Percentiles rank a stretch among this genome's conserved stretches.
phyloP scores from a whole-genome alignment of 2,797 vertebrate genomes.

The Anniella stebbinsi region DNA sequence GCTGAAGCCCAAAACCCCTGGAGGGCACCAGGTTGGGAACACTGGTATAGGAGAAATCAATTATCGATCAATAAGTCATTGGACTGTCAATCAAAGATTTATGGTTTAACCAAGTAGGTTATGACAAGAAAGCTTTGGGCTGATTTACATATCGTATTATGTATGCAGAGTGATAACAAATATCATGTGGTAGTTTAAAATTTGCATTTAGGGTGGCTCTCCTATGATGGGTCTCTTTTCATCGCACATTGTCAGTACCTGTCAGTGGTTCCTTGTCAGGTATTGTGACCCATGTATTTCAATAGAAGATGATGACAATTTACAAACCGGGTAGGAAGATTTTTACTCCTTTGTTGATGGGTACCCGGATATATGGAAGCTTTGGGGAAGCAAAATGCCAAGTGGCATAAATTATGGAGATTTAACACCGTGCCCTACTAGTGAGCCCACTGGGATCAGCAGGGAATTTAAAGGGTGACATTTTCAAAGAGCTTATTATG shows the following conservation, averaged over 20 bases:
- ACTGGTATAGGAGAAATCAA: background rate
- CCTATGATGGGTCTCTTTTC: background rate
- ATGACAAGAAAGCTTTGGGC: background rate
- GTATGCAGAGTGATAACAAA: background rate
- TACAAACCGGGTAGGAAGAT: background rate
- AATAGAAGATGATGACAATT: background rate
- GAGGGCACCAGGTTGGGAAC: too few relatives aligned
- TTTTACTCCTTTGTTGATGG: background rate
- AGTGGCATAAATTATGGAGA: background rate
- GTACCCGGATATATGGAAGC: background rate
- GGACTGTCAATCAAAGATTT: background rate
- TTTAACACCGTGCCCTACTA: background rate
- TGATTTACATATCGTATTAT: background rate
- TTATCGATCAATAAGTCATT: background rate
- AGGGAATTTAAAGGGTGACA: background rate
- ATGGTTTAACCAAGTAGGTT: background rate
- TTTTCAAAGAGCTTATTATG: background rate
- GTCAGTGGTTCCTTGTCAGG: background rate
- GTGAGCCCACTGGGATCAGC: background rate
- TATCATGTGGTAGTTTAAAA: background rate
- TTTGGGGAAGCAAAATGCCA: background rate
- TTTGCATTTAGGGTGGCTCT: background rate
- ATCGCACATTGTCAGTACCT: background rate
- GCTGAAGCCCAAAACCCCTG: too few relatives aligned
- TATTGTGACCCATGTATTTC: background rate